Evolutionary conservation across 2,113 vertebrate genomes (phyloP).

Genomic region (Henicopernis longicauda): DNA sequence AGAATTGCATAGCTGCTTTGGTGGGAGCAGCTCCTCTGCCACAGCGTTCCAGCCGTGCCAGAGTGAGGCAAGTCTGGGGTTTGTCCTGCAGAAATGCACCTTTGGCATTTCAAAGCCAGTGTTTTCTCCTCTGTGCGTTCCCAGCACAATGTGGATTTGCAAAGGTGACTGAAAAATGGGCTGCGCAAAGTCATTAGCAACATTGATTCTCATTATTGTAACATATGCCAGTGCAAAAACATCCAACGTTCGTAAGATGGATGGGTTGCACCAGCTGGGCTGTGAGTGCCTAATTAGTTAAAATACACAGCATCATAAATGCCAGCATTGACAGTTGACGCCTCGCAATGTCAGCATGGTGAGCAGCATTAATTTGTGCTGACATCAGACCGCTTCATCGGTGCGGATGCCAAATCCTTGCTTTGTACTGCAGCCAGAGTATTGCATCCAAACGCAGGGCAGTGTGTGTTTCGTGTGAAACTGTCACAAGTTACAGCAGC

Average conservation of each 20-base stretch:
- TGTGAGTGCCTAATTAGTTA: constrained; percentile 45
- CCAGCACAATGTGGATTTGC: neutral
- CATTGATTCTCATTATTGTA: constrained; percentile 53
- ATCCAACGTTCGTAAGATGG: neutral
- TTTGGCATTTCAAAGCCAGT: neutral
- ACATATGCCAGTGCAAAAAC: constrained; percentile 44
- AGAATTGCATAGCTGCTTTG: neutral
- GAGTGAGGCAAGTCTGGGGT: neutral
- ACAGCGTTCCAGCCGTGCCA: neutral
- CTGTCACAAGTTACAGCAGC: neutral
- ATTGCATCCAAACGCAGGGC: neutral
- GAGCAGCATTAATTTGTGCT: constrained; percentile 17
- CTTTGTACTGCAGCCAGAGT: neutral
- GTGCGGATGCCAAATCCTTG: neutral
- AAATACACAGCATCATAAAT: constrained; percentile 39
- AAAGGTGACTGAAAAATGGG: constrained; percentile 49
- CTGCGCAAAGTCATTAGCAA: constrained; percentile 33
- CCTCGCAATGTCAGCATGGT: neutral
- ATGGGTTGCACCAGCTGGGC: neutral
- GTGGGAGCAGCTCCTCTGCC: neutral
- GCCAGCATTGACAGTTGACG: constrained; percentile 27
- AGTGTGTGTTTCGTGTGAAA: neutral
- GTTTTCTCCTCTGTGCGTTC: neutral
- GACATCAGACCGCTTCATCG: neutral
- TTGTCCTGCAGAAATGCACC: neutral